Evolutionary conservation across 1,140 invertebrate genomes (phyloP), one percentile per base, ranked within the genome.

Genomic region (Bombus breviceps): DNA sequence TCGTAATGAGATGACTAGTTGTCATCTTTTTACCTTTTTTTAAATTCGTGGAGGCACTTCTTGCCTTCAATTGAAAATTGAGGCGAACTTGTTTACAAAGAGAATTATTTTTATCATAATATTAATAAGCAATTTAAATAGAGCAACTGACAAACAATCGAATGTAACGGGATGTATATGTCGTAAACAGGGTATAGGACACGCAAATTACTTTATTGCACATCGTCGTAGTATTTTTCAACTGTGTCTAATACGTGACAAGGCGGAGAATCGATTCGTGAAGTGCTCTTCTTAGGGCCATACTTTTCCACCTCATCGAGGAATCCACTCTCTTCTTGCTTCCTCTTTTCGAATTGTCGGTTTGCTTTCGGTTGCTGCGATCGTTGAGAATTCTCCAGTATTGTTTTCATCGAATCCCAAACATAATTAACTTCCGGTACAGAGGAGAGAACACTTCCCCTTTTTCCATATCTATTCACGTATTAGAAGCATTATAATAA

Each of bases 381-480:
- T 72, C 88, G 75, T 28, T 68, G 85, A 3, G 74, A 75, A 4
- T 69, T 47, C 9, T 87, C 88, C 64, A 87, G 47, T 1, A 91
- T 71, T 72, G 85, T 73, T 73, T 75, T 88, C 22, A 92, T 39
- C 15, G 78, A 76, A 18, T 92, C 80, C 80, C 82, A 86, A 18
- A 81, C 57, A 15, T 72, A 41, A 34, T 84, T 78, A 62, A 53
- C 18, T 4, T 39, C 74, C 37, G 34, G 32, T 15, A 62, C 72
- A 12, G 73, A 37, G 8, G 66, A 43, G 5, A 13, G n/a, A 15
- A n/a, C 32, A 22, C 89, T 86, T 13, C 59, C 75, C 25, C 92
- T 86, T 75, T 92, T 93, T 12, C 92, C 92, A 28, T 89, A 92
- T 69, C 92, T 93, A 37, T 39, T 57, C 28, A 43, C 4, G 28